Conservation (phyloP, 2,797 vertebrate species). For the Cossypha caffra region DNA sequence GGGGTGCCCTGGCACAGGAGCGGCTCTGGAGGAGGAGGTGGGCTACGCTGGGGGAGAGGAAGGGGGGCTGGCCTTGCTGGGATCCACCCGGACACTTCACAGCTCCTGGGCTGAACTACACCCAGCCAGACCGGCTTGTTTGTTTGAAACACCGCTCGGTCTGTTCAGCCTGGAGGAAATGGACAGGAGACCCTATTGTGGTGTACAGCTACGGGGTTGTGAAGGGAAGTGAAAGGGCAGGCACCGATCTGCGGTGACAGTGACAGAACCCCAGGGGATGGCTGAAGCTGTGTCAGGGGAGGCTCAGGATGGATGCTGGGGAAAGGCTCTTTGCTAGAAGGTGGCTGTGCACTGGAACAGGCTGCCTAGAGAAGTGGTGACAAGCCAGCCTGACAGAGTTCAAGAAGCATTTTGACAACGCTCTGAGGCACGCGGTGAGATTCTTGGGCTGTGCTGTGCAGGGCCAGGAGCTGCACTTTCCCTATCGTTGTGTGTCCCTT, state of each 20-base stretch:
- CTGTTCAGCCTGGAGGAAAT: not conserved
- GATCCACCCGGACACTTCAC: accelerated
- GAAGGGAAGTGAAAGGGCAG: not conserved
- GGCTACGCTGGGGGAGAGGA: not conserved
- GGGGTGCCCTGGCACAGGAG: not conserved
- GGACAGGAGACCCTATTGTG: not conserved
- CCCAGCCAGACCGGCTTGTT: accelerated
- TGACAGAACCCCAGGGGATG: not conserved
- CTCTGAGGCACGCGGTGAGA: not conserved
- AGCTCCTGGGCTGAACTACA: accelerated
- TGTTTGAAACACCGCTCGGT: not conserved
- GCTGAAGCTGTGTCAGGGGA: no score
- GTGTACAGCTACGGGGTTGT: not conserved
- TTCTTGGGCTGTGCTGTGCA: not conserved
- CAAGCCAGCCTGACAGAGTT: not conserved
- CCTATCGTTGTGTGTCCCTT: not conserved
- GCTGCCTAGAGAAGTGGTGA: not conserved
- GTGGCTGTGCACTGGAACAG: no score
- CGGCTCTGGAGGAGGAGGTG: not conserved
- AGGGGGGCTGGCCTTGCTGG: not conserved
- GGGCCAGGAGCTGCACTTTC: not conserved
- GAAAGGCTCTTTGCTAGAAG: not conserved
- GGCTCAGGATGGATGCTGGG: not conserved
- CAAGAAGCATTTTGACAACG: not conserved
- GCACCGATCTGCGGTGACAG: not conserved